Conservation (phyloP, 2,888 invertebrate genomes). For the Eristalinus aeneus region DNA sequence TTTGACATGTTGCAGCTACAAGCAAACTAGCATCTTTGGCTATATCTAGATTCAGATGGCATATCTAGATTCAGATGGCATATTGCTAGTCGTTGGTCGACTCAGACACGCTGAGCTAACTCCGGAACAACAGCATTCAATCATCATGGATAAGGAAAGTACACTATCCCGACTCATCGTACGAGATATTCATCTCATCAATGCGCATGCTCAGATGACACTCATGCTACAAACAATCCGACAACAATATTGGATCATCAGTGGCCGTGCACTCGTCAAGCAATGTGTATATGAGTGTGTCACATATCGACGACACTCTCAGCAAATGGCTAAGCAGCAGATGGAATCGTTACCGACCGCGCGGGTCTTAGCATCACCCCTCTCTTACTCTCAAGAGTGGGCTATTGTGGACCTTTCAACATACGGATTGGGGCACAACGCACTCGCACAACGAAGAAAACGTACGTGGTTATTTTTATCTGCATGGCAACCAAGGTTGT, state of each 20-base stretch:
- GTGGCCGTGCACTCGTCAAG: slow-evolving; percentile 31
- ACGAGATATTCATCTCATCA: not conserved
- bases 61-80: no score
- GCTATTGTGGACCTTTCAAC: not conserved
- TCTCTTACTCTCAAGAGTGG: slow-evolving; percentile 17
- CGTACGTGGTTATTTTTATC: not conserved
- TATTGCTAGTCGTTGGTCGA: slow-evolving; percentile 2
- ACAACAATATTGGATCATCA: slow-evolving; percentile 33
- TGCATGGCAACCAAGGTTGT: not conserved
- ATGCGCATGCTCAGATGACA: slow-evolving; percentile 18
- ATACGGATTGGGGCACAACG: no score
- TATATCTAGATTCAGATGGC: no score
- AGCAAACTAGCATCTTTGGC: no score
- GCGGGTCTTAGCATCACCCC: slow-evolving; percentile 22
- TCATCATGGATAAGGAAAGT: slow-evolving; percentile 14
- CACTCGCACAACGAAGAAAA: not conserved
- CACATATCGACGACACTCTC: no score
- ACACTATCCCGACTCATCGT: slow-evolving; percentile 18
- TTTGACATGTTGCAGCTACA: not conserved
- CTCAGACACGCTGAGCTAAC: no score
- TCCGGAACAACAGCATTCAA: not conserved
- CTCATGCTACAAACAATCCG: slow-evolving; percentile 36
- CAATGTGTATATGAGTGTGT: slow-evolving; percentile 17
- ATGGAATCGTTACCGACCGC: slow-evolving; percentile 26
- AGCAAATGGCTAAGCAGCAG: slow-evolving; percentile 28